Evolutionary conservation across 2,888 invertebrate species (phyloP).

Genomic region (Patella depressa): DNA sequence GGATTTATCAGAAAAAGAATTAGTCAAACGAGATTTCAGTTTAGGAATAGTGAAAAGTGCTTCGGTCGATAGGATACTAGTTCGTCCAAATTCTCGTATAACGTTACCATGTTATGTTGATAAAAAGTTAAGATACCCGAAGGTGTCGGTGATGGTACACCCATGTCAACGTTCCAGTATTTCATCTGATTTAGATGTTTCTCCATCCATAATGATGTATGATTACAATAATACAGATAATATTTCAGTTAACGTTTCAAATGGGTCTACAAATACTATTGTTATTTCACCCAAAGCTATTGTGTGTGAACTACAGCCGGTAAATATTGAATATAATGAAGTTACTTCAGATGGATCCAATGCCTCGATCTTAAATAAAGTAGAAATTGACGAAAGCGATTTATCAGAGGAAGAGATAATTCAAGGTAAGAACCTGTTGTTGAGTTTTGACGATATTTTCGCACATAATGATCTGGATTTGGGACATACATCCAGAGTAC

Average conservation of each 20-base stretch:
- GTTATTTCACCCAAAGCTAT: slow-evolving; percentile 10
- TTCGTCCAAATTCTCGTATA: neutral
- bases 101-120: neutral
- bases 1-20: neutral
- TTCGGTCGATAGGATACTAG: neutral
- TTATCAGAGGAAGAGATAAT: neutral
- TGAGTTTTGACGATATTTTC: neutral
- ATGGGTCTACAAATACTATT: neutral
- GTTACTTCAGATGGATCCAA: too few relatives aligned
- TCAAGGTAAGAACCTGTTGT: neutral
- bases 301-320: slow-evolving; percentile 11
- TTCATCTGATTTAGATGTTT: neutral
- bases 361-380: too few relatives aligned
- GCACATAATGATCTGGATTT: neutral
- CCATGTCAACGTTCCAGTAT: too few relatives aligned
- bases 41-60: neutral
- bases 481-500: neutral
- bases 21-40: neutral
- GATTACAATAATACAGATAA: neutral
- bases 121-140: neutral
- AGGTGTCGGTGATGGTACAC: neutral
- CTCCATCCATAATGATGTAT: neutral
- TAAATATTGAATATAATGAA: neutral
- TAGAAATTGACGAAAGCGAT: neutral
- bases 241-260: neutral